Base-by-base conservation (phyloP, 2,888 invertebrate genomes). In the Antheraea assamensis region DNA sequence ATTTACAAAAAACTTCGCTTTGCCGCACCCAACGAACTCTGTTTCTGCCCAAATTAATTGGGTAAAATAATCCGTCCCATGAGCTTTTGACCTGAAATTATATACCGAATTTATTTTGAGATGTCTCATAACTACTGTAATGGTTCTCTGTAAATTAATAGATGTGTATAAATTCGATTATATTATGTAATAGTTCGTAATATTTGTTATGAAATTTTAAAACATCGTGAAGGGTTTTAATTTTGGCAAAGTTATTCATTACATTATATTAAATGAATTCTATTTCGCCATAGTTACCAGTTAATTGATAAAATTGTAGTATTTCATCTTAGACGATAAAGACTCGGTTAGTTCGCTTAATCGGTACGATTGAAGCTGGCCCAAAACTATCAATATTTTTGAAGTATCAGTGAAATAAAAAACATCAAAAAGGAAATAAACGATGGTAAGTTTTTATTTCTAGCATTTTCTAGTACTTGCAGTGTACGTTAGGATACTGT, bases 21-120 rank as follows among this genome's bases (percentile, higher is more conserved):
- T 90, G 4, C 93, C 94, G 77, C 94, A 94, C 42, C 94, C 94
- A 5, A 94, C 90, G 70, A 81, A 79, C 72, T 87, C 84, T 5
- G 92, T 91, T 24, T 90, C 87, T 17, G 92, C 93, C 94, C 94
- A 94, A 76, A 94, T 89, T 78, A 94, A 81, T 82, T 94, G 94
- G 19, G 92, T 92, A 73, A 94, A 93, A 78, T 89, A 84, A 78
- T 84, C 85, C 31, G 89, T 85, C 72, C 82, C 85, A 55, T 76
- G 76, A 75, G 90, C 87, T 31, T 73, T 78, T 19, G 90, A 83
- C 75, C 91, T 91, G 84, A 74, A 85, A 88, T 31, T 31, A 58
- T 72, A 74, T 72, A 75, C 74, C 70, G 17, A 24, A 49, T 58
- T 52, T n/a, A 17, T 68, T 68, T 24, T 52, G 19, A 30, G 8